Conservation (phyloP, 2,888 invertebrate genomes). For the Oxycera nigricornis region DNA sequence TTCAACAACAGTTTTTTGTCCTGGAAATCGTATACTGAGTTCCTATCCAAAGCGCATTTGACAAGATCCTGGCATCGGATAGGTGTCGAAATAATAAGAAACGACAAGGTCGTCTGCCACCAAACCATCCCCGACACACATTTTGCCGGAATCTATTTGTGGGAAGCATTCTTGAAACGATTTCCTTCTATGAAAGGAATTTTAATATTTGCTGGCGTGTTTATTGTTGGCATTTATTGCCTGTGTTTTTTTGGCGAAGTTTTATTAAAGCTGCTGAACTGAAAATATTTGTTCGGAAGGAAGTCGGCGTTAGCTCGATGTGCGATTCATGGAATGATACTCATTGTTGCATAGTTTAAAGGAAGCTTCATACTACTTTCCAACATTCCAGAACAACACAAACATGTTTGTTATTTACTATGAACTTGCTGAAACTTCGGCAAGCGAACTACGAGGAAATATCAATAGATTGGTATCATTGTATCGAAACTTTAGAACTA, state of each 20-base stretch:
- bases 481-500: no score
- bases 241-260: not conserved
- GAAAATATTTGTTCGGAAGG: not conserved
- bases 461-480: no score
- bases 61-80: not conserved
- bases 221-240: not conserved
- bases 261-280: not conserved
- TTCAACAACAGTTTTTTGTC: not conserved
- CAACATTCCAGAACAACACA: no score
- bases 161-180: not conserved
- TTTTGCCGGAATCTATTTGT: not conserved
- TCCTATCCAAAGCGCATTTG: not conserved
- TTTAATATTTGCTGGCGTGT: not conserved
- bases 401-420: no score
- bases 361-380: no score
- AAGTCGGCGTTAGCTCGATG: not conserved
- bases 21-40: not conserved
- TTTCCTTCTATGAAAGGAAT: constrained; percentile 6
- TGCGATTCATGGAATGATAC: no score
- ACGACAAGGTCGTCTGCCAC: not conserved
- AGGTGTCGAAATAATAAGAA: not conserved
- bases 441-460: no score
- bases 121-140: not conserved
- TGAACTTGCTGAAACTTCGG: no score
- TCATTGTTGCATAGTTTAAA: no score